Base-by-base conservation (phyloP, 1,140 invertebrate species). In the Medauroidea extradentata region DNA sequence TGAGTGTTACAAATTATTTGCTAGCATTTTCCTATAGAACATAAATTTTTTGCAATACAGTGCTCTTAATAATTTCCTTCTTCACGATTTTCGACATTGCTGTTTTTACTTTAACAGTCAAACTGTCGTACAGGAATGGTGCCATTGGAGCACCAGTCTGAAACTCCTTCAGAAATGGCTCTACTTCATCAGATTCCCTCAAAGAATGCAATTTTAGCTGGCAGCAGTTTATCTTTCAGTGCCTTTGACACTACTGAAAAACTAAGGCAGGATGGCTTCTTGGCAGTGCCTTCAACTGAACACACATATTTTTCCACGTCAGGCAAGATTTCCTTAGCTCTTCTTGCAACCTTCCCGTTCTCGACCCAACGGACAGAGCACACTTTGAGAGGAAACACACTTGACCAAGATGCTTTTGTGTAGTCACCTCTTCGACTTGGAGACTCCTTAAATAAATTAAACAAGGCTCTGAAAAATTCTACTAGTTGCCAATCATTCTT, bases 311-410 rank as follows among this genome's bases (percentile, higher is more conserved):
- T 41, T 59, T 11, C 29, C 29, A 53, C 18, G 27, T 57, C 25
- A 14, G 62, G 61, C 14, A 67, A n/a, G 27, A 65, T 60, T 11
- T 21, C 34, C 7, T 56, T 51, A 43, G 66, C 66, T 59, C 63
- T 58, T 27, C 54, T 50, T 41, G 57, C 63, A 43, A 67, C 68
- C n/a, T 9, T 50, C 29, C 42, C 46, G 42, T 68, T 66, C 57
- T 68, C 62, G 19, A 66, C 29, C 66, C 67, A 69, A 46, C 64
- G 55, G 7, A 64, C 51, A 14, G 54, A 29, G 51, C 65, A 69
- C 57, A 67, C 67, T 34, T 66, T 63, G 9, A 55, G 16, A n/a
- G 66, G 63, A 42, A 68, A 68, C 44, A 60, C 14, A 11, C 24
- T 23, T n/a, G 57, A 64, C 46, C 53, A 42, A 7, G 63, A 58